Conservation (phyloP, 2,888 invertebrate species). For the Muschampia plurimacula region DNA sequence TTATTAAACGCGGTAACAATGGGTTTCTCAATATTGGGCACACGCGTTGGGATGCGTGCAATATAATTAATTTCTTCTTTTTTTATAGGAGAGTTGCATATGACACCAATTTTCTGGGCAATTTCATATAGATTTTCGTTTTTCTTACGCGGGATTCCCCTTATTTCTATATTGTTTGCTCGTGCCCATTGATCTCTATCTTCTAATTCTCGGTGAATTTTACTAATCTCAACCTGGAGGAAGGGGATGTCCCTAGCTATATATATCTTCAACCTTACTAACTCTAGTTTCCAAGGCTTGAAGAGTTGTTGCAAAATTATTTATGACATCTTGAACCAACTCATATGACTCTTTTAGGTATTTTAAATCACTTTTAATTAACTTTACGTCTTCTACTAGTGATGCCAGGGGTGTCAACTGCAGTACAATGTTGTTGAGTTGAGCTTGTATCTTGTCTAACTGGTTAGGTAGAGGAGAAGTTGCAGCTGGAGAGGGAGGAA, state of each 20-base stretch:
- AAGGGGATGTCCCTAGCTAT: not conserved
- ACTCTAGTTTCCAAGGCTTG: not conserved
- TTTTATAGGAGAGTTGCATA: not conserved
- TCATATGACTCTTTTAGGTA: not conserved
- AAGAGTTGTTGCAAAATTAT: not conserved
- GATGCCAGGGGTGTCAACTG: not conserved
- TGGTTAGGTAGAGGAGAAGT: not conserved
- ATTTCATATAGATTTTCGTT: not conserved
- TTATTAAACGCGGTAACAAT: not conserved
- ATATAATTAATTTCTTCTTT: not conserved
- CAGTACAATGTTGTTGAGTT: not conserved
- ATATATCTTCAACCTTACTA: not conserved
- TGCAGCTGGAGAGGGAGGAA: not conserved
- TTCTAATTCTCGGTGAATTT: not conserved
- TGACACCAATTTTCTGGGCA: not conserved
- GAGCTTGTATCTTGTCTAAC: not conserved
- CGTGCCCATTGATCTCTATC: not conserved
- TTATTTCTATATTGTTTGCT: not conserved
- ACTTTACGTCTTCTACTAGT: not conserved
- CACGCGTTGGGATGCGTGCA: not conserved
- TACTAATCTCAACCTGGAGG: not conserved
- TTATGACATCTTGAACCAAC: not conserved
- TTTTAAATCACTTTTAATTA: not conserved
- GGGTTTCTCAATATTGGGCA: not conserved
- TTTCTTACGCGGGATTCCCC: not conserved